A percentile compares a stretch with the other conserved stretches of the same genome.
Evolutionary conservation across 2,797 vertebrate genomes (phyloP).

Genomic region (Pantherophis vulpinus): DNA sequence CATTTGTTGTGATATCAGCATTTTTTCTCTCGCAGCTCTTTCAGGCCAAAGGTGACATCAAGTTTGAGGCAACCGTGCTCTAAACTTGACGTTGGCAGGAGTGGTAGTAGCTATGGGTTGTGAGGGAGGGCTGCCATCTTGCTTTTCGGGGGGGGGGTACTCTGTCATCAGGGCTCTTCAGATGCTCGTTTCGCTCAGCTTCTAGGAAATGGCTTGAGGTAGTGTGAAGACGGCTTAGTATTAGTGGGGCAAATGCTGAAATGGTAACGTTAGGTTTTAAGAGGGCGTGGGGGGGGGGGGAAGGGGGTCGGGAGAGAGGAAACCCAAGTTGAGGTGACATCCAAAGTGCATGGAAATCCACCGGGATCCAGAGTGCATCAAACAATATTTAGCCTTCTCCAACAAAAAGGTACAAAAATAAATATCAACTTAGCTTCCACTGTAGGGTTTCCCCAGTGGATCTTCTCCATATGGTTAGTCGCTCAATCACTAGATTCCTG

Average conservation of each 20-base stretch:
- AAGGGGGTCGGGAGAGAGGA: neutral
- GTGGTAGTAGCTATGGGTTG: neutral
- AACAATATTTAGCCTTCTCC: neutral
- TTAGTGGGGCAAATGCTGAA: neutral
- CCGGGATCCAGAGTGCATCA: constrained; percentile 20
- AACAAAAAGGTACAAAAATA: neutral
- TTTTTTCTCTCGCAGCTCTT: neutral
- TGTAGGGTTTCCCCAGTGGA: neutral
- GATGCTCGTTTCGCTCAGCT: neutral
- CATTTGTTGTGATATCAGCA: accelerated
- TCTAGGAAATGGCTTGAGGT: constrained; percentile 41
- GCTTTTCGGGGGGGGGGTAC: neutral
- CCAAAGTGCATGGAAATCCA: constrained; percentile 23
- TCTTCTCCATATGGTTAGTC: neutral
- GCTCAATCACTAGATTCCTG: neutral
- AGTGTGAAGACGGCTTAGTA: constrained; percentile 34
- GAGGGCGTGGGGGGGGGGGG: neutral
- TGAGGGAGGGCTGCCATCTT: neutral
- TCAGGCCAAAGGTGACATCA: neutral
- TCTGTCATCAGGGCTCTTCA: neutral
- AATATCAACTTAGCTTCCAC: neutral
- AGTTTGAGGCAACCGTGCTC: neutral
- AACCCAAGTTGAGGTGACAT: neutral
- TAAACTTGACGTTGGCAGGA: neutral
- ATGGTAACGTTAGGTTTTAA: neutral